A percentile compares a stretch with the other conserved stretches of the same genome.
Evolutionary conservation across 1,140 invertebrate genomes (phyloP).

Genomic region (Agraylea sexmaculata): DNA sequence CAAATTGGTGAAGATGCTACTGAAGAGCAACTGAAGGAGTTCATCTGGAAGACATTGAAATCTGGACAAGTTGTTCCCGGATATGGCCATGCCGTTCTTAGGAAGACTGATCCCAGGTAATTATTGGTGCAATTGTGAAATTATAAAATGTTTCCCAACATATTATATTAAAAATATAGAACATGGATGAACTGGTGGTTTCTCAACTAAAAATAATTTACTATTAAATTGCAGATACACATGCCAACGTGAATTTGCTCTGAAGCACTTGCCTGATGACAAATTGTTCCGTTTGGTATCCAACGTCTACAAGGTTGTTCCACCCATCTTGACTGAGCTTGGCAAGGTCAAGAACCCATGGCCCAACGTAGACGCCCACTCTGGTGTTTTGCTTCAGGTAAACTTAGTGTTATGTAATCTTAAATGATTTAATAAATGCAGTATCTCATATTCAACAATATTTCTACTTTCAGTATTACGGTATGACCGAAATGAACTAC

Average conservation of each 20-base stretch:
- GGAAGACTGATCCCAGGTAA: constrained; percentile 93
- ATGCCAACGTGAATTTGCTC: constrained; percentile 89
- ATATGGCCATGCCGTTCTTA: constrained; percentile 92
- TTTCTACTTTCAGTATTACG: constrained; percentile 64
- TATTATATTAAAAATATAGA: no score
- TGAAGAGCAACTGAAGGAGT: constrained; percentile 83
- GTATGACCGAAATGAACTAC: constrained; percentile 96
- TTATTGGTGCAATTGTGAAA: not conserved
- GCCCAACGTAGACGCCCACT: constrained; percentile 98
- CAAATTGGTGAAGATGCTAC: constrained; percentile 71
- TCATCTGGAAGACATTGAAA: constrained; percentile 91
- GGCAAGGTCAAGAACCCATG: constrained; percentile 98
- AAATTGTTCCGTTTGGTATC: constrained; percentile 83
- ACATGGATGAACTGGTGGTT: no score
- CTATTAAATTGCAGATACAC: constrained; percentile 39
- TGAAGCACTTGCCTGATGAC: constrained; percentile 90
- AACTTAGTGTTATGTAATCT: not conserved
- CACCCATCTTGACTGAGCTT: constrained; percentile 82
- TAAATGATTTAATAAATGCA: not conserved
- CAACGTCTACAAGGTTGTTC: constrained; percentile 89
- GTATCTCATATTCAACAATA: not conserved
- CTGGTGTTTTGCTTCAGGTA: constrained; percentile 73
- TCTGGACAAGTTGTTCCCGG: constrained; percentile 92
- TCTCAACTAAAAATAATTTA: not conserved
- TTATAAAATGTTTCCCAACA: no score